Evolutionary conservation across 2,797 vertebrate genomes (phyloP).

Genomic region (Cottoperca gobio): DNA sequence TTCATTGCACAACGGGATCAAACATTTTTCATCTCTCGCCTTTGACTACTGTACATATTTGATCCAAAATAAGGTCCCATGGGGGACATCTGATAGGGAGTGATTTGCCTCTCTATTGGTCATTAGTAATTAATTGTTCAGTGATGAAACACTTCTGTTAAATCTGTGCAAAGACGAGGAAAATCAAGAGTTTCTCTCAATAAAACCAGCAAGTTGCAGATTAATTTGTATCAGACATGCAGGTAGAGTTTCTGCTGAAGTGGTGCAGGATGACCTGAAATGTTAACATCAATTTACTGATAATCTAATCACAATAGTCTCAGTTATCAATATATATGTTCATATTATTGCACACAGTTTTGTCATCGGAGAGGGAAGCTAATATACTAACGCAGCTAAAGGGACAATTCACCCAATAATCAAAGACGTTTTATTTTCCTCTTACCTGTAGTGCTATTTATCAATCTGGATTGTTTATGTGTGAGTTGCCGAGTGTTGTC

Average conservation of each 20-base stretch:
- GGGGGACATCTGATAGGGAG: too few species aligned
- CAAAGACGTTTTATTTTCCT: background rate
- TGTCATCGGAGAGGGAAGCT: constrained; percentile 31
- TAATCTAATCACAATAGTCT: background rate
- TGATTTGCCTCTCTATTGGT: background rate
- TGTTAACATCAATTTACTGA: constrained; percentile 33
- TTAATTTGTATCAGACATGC: background rate
- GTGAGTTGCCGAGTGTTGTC: background rate
- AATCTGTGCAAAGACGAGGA: constrained; percentile 11
- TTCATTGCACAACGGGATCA: too few species aligned
- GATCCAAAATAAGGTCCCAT: too few species aligned
- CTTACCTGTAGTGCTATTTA: background rate
- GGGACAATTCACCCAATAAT: too few species aligned
- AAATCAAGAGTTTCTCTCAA: constrained; percentile 7
- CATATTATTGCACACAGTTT: constrained; percentile 60
- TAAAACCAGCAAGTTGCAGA: constrained; percentile 16
- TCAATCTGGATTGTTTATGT: background rate
- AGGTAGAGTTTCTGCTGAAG: constrained; percentile 9
- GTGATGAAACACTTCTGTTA: constrained; percentile 12
- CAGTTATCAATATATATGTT: constrained; percentile 35
- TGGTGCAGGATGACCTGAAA: constrained; percentile 34
- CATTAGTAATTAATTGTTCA: constrained; percentile 4
- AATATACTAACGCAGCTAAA: constrained; percentile 7
- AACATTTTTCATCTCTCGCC: too few species aligned
- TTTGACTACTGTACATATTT: too few species aligned